Percentiles rank a stretch among this genome's conserved stretches.
Conservation (phyloP, 2,113 vertebrate genomes). For the Carettochelys insculpta region DNA sequence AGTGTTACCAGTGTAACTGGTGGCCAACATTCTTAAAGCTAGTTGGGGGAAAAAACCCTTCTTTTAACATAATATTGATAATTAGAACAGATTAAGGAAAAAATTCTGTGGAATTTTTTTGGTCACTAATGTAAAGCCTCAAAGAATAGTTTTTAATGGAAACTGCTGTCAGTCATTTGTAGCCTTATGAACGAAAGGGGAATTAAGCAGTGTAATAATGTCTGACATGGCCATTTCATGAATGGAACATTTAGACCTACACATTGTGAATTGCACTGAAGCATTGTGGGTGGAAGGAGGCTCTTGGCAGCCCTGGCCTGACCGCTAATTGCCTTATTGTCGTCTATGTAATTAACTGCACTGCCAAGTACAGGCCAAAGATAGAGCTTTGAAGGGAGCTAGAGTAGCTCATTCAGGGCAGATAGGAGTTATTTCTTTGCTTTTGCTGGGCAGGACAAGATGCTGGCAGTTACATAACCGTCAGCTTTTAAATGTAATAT, state of each 20-base stretch:
- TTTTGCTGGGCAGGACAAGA: constrained; percentile 14
- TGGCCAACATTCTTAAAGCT: not conserved
- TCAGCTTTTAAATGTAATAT: constrained; percentile 11
- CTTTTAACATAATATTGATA: too few species aligned
- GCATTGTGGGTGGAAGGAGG: not conserved
- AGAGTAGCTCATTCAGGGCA: not conserved
- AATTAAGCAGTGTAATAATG: rapidly evolving
- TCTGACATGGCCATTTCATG: not conserved
- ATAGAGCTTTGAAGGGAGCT: constrained; percentile 16
- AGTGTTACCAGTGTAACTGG: not conserved
- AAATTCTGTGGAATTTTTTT: rapidly evolving
- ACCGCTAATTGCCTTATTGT: constrained; percentile 27
- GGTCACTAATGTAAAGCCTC: not conserved
- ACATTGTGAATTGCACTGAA: not conserved
- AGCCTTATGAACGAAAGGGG: not conserved
- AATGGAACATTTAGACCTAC: not conserved
- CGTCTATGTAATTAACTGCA: constrained; percentile 20
- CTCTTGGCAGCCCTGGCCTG: not conserved
- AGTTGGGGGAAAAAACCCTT: too few species aligned
- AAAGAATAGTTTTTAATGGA: rapidly evolving
- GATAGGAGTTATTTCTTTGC: constrained; percentile 43
- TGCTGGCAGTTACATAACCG: constrained; percentile 27
- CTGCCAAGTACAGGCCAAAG: constrained; percentile 39
- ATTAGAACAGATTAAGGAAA: not conserved
- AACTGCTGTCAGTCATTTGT: not conserved